phyloP scores from a whole-genome alignment of 1,140 invertebrate species.

The Zaprionus davidi region DNA sequence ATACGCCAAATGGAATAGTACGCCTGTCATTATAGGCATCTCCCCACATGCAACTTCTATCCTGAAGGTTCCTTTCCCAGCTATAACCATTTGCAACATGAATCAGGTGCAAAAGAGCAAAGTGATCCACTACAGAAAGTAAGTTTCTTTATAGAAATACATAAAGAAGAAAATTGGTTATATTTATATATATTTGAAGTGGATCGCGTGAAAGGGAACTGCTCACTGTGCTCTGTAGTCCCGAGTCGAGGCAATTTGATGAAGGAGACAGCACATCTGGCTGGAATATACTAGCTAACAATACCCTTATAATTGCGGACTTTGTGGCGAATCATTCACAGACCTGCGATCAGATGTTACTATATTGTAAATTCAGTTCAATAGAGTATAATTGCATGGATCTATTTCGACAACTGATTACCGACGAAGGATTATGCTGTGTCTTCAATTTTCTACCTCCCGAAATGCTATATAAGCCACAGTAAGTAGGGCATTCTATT shows the following conservation, averaged over 20 bases:
- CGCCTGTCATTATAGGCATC: conserved; percentile 90
- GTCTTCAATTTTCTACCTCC: conserved; percentile 90
- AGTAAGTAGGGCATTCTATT: conserved; percentile 33
- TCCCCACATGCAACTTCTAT: conserved; percentile 88
- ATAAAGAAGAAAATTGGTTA: background rate
- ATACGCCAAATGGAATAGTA: conserved; percentile 88
- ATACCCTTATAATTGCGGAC: conserved; percentile 53
- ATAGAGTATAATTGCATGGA: conserved; percentile 86
- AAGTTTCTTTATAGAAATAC: background rate
- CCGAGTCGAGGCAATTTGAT: background rate
- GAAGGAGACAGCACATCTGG: background rate
- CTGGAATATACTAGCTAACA: conserved; percentile 30
- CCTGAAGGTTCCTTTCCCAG: conserved; percentile 89
- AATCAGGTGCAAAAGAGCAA: conserved; percentile 88
- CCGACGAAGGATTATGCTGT: conserved; percentile 93
- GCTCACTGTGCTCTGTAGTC: conserved; percentile 44
- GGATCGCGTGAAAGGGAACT: conserved; percentile 53
- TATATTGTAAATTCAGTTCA: conserved; percentile 88
- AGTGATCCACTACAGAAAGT: conserved; percentile 64
- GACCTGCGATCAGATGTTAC: conserved; percentile 89
- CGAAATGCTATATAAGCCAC: conserved; percentile 87
- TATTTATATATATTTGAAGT: conserved; percentile 20
- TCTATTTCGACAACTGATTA: conserved; percentile 90
- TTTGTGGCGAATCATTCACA: conserved; percentile 85
- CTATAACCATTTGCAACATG: conserved; percentile 92